phyloP scores from a whole-genome alignment of 2,113 vertebrate genomes.

The Protobothrops mucrosquamatus region DNA sequence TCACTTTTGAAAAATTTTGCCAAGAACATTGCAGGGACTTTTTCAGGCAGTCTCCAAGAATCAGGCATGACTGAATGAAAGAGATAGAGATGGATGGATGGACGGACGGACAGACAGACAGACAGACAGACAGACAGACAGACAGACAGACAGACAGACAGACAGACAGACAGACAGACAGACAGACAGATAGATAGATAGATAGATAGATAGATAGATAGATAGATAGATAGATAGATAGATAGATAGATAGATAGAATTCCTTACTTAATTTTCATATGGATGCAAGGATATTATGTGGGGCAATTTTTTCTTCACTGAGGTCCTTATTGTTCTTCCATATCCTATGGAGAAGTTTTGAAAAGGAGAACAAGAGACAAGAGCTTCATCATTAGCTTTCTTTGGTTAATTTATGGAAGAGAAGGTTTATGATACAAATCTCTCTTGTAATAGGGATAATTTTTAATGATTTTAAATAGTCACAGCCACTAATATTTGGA shows the following conservation, averaged over 20 bases:
- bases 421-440: background rate
- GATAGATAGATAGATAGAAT: background rate
- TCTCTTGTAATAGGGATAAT: constrained; percentile 9
- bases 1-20: too few relatives aligned
- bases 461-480: too few relatives aligned
- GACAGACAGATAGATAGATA: too few relatives aligned
- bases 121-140: too few relatives aligned
- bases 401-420: background rate
- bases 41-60: background rate
- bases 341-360: background rate
- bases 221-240: background rate
- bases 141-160: too few relatives aligned
- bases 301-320: background rate
- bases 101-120: accelerated
- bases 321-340: background rate
- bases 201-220: too few relatives aligned
- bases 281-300: background rate
- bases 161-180: too few relatives aligned
- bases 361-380: background rate
- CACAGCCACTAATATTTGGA: too few relatives aligned
- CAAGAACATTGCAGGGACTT: background rate
- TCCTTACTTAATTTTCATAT: background rate
- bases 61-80: background rate
- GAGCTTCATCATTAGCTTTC: background rate
- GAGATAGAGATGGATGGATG: background rate